phyloP scores from a whole-genome alignment of 2,797 vertebrate species.

The Dicrostonyx torquatus region DNA sequence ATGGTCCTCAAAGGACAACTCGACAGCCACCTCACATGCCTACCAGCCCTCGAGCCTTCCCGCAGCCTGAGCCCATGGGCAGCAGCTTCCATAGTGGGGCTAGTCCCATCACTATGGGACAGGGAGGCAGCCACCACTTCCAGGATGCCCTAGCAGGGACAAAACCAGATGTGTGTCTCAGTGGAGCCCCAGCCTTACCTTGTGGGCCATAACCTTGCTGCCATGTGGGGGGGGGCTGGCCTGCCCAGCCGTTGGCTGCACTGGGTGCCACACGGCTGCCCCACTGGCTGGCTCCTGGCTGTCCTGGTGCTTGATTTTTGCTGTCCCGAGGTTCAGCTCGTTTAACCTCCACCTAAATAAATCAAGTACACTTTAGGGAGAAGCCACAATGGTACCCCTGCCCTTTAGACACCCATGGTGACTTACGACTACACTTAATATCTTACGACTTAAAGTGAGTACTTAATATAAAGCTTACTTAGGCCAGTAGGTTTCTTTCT shows the following conservation, averaged over 20 bases:
- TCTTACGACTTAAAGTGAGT: slow-evolving; percentile 90
- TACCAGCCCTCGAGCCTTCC: background rate
- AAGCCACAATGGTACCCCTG: slow-evolving; percentile 82
- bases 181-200: slow-evolving; percentile 88
- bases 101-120: background rate
- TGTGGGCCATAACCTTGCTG: slow-evolving; percentile 97
- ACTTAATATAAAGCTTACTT: slow-evolving; percentile 90
- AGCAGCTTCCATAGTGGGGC: background rate
- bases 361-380: slow-evolving; percentile 87
- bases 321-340: slow-evolving; percentile 98
- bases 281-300: slow-evolving; percentile 95
- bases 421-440: slow-evolving; percentile 89
- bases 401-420: slow-evolving; percentile 90
- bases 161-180: background rate
- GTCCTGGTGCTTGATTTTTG: slow-evolving; percentile 94
- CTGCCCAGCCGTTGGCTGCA: slow-evolving; percentile 98
- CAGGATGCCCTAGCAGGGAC: background rate
- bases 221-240: slow-evolving; percentile 96
- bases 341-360: slow-evolving; percentile 99
- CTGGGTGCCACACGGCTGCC: slow-evolving; percentile 95
- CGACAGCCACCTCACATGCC: background rate
- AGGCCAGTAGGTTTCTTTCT: slow-evolving; percentile 83
- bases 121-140: background rate
- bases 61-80: background rate
- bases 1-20: background rate